Conservation (phyloP, 2,113 vertebrate species). For the Nestor notabilis region DNA sequence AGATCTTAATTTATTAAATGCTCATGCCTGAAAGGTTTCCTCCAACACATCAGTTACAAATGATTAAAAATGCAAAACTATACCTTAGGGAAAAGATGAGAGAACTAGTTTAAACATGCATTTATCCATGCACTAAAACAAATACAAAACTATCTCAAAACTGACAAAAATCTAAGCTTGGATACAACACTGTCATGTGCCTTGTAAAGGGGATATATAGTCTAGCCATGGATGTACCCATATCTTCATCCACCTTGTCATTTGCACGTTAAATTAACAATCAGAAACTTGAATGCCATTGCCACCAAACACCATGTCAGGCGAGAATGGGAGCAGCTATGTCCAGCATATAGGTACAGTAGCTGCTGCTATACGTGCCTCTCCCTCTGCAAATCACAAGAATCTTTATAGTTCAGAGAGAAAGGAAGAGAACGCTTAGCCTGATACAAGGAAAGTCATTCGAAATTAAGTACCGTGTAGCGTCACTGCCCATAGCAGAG, state of each 20-base stretch:
- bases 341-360: accelerated
- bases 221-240: neutral
- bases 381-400: neutral
- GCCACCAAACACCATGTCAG: accelerated
- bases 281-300: neutral
- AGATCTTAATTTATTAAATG: neutral
- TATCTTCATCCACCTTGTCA: neutral
- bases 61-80: neutral
- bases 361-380: neutral
- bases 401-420: neutral
- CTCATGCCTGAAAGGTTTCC: neutral
- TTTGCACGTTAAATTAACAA: neutral
- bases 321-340: neutral
- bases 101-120: neutral
- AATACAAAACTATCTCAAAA: neutral
- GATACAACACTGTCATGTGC: neutral
- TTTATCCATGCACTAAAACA: neutral
- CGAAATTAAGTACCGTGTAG: neutral
- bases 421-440: neutral
- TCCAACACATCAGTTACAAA: neutral
- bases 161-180: neutral
- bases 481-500: neutral
- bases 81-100: neutral
- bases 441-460: neutral
- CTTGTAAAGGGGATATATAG: neutral